Base-by-base conservation (phyloP, 2,113 vertebrate species). In the Atractosteus spatula region DNA sequence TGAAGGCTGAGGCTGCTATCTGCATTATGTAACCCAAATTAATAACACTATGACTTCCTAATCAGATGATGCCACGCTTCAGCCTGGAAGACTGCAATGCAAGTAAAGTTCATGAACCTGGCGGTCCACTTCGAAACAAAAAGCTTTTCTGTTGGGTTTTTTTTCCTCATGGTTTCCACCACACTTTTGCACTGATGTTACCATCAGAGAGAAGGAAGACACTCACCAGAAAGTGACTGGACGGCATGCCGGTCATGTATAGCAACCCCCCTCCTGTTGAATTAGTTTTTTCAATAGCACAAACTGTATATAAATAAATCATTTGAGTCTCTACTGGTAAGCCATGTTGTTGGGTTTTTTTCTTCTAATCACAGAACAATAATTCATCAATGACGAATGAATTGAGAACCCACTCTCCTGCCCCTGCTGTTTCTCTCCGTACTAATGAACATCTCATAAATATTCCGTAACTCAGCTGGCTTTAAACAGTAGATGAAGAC, bases 1-100 rank as follows among this genome's bases (percentile, higher is more conserved):
- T 55, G 3, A 14, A 88, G 86, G 86, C 87, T 83, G 82, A 72
- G 74, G 78, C 81, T 79, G 62, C 47, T 68, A 69, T 74, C 69
- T 65, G 69, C 54, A 68, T 79, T 69, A 77, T 62, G 74, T 73
- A 77, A 76, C 63, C 65, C 47, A 56, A 85, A 74, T 85, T 79
- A 84, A 62, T 43, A 64, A 82, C 56, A 78, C 73, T 81, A 78
- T 80, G 82, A 81, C 74, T 79, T 79, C 76, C 74, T 80, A 82
- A 85, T 80, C 83, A 85, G 74, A 86, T 80, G 82, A 80, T 75
- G 61, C 66, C 51, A 71, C 69, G 47, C 77, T 7, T 51, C 10
- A 72, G 79, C 78, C 74, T 76, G 73, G 77, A 71, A 56, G 67
- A 44, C 75, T 70, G 80, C 82, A 78, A 70, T 77, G 77, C 76